These are phyloP conservation scores for Micromesistius poutassou DNA, from an alignment of 2,797 vertebrate species.

Conservation along the genomic window DNA sequence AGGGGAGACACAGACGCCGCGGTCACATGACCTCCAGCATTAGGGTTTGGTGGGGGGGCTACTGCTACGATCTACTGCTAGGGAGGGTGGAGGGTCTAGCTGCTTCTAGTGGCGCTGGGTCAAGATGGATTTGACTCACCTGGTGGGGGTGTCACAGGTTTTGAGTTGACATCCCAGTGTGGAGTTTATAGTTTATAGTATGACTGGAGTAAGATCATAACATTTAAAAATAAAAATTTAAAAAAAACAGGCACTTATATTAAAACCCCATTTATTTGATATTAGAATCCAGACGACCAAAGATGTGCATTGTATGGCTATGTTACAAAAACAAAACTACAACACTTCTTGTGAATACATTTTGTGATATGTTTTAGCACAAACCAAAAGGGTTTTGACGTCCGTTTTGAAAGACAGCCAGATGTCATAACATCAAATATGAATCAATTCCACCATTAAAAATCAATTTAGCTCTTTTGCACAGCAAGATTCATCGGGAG, in stretches of 20 bases:
- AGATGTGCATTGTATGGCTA: slow-evolving; percentile 29
- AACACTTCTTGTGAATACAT: neutral
- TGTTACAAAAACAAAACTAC: slow-evolving; percentile 5
- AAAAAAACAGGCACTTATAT: slow-evolving; percentile 4
- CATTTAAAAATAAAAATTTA: slow-evolving; percentile 7
- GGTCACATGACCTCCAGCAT: slow-evolving; percentile 12
- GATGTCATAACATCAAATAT: neutral
- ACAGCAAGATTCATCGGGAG: slow-evolving; percentile 19
- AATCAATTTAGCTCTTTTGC: slow-evolving; percentile 18
- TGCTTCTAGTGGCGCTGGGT: slow-evolving; percentile 16
- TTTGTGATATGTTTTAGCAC: slow-evolving; percentile 2
- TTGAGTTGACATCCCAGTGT: neutral
- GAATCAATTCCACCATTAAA: slow-evolving; percentile 6
- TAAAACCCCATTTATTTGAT: slow-evolving; percentile 63
- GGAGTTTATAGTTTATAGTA: neutral
- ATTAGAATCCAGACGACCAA: slow-evolving; percentile 56
- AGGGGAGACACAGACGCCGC: slow-evolving; percentile 6
- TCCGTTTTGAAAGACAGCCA: neutral
- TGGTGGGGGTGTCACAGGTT: slow-evolving; percentile 16
- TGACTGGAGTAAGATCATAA: neutral
- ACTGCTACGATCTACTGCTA: neutral
- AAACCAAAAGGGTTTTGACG: neutral
- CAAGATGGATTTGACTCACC: slow-evolving; percentile 62
- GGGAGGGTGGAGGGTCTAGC: neutral
- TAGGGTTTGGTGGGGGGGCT: neutral